Conservation (phyloP, 2,113 vertebrate species). For the Calonectris borealis region DNA sequence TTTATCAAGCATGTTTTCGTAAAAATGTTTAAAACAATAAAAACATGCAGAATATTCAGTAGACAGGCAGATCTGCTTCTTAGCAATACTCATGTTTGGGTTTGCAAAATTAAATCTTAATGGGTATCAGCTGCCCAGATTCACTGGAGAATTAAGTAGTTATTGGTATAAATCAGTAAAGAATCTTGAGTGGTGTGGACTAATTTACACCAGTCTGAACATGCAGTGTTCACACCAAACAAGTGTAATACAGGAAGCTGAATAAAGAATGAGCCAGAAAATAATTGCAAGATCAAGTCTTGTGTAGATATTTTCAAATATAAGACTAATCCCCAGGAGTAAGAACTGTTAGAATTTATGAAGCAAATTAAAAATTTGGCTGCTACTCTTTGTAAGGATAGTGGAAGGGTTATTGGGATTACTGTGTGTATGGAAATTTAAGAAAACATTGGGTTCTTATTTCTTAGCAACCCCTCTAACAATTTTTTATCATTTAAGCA, state of each 20-base stretch:
- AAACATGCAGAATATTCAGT: background rate
- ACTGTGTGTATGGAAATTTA: background rate
- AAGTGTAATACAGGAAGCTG: background rate
- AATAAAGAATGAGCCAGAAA: background rate
- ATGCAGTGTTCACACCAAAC: background rate
- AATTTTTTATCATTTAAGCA: background rate
- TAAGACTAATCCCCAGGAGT: background rate
- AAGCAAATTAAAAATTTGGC: background rate
- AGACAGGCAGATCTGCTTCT: background rate
- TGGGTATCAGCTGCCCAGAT: background rate
- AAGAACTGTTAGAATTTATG: background rate
- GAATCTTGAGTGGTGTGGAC: background rate
- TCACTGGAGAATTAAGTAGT: background rate
- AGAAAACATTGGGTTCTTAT: background rate
- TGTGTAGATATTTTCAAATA: background rate
- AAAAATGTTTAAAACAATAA: background rate
- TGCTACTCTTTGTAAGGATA: background rate
- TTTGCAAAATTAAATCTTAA: background rate
- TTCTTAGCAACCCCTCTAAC: background rate
- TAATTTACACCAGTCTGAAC: background rate
- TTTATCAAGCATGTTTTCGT: background rate
- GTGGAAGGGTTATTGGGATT: background rate
- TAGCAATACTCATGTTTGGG: background rate
- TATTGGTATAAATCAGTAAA: background rate
- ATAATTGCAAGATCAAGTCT: background rate